A percentile compares a stretch with the other conserved stretches of the same genome.
Conservation (phyloP, 2,113 vertebrate genomes). For the Paedocypris sp. region DNA sequence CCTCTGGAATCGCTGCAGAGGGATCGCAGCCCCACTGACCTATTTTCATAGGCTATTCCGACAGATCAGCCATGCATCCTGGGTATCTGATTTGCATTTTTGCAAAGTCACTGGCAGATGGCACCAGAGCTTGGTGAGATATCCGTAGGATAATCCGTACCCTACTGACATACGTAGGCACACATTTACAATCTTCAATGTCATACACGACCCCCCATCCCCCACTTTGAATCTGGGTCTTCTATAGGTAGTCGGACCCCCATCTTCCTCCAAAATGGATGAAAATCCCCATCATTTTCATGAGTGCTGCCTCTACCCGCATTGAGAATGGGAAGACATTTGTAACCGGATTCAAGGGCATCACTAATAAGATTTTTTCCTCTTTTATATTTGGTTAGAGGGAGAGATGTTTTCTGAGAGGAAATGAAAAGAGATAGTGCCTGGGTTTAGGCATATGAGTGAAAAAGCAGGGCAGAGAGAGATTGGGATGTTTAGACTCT, state of each 20-base stretch:
- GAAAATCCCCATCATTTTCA: slow-evolving; percentile 13
- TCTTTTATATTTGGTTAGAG: slow-evolving; percentile 16
- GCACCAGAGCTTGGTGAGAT: slow-evolving; percentile 41
- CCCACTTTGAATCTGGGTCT: slow-evolving; percentile 10
- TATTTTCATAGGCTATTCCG: slow-evolving; percentile 43
- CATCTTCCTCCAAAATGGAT: not conserved
- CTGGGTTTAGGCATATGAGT: slow-evolving; percentile 12
- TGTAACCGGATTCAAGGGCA: slow-evolving; percentile 27
- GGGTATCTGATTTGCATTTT: slow-evolving; percentile 44
- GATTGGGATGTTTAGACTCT: slow-evolving; percentile 37
- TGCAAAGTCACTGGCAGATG: slow-evolving; percentile 49
- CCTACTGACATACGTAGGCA: slow-evolving; percentile 6
- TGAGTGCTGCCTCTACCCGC: slow-evolving; percentile 7
- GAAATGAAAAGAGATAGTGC: slow-evolving; percentile 24
- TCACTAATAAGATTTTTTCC: slow-evolving; percentile 30
- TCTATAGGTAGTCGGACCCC: slow-evolving; percentile 19
- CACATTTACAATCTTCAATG: slow-evolving; percentile 2
- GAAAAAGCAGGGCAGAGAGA: slow-evolving; percentile 9
- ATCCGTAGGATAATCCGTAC: slow-evolving; percentile 17
- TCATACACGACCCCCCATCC: slow-evolving; percentile 2
- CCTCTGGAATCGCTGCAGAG: not conserved
- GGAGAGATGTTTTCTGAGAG: slow-evolving; percentile 16
- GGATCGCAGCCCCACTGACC: slow-evolving; percentile 38
- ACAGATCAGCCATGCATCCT: slow-evolving; percentile 34
- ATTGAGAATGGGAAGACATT: slow-evolving; percentile 9